phyloP scores from a whole-genome alignment of 2,113 vertebrate species.

The Mormyrus iriodes region DNA sequence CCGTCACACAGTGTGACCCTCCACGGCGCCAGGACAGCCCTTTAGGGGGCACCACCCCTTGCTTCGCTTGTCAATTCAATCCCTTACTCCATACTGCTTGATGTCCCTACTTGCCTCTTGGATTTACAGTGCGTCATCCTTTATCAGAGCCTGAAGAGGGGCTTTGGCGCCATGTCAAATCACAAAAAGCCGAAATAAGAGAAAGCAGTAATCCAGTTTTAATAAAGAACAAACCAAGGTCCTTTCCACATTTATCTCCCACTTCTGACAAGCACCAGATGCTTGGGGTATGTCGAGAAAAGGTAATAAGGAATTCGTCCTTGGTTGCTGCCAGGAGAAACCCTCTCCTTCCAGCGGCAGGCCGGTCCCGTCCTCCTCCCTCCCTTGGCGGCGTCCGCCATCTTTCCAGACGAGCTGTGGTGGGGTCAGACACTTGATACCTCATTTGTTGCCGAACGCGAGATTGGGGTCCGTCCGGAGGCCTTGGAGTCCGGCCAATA shows the following conservation, averaged over 20 bases:
- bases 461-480: background rate
- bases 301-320: constrained; percentile 35
- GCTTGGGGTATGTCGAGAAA: constrained; percentile 28
- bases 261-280: constrained; percentile 26
- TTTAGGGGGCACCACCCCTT: background rate
- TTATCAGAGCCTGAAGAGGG: constrained; percentile 27
- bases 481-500: background rate
- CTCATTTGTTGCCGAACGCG: background rate
- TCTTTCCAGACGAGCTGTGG: too few relatives aligned
- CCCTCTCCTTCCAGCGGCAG: background rate
- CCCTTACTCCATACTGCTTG: background rate
- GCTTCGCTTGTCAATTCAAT: constrained; percentile 3
- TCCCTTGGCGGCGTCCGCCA: background rate
- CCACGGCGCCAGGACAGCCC: background rate
- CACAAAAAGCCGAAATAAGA: constrained; percentile 41
- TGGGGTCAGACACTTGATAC: background rate
- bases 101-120: constrained; percentile 25
- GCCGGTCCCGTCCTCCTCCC: background rate
- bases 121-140: constrained; percentile 45
- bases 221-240: constrained; percentile 66
- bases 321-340: constrained; percentile 24
- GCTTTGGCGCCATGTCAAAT: constrained; percentile 44
- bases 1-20: background rate
- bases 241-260: constrained; percentile 51
- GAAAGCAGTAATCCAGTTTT: constrained; percentile 57